Base-by-base conservation (phyloP, 2,888 invertebrate species). In the Chydorus sphaericus region DNA sequence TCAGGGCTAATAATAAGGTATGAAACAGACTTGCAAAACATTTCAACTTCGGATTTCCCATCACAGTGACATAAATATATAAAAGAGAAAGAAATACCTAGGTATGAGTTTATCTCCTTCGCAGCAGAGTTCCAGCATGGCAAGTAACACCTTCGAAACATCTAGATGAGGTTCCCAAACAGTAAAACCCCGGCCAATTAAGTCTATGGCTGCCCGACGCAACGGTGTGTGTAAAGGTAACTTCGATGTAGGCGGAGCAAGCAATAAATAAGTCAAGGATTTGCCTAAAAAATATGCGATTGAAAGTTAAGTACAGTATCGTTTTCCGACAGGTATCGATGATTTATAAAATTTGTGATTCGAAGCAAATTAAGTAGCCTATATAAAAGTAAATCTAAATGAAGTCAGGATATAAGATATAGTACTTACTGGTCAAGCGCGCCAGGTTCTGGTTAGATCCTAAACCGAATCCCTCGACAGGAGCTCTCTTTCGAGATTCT, bases 131-230 rank as follows among this genome's bases (percentile, higher is more conserved):
- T 92, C 92, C 59, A 98, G 73, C n/a, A 98, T 75, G 55, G 94
- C 83, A 52, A 85, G 72, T 49, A 89, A 71, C 44, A 92, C 86
- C 71, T 89, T 88, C 52, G 89, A 87, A 37, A 91, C 89, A 70
- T 93, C 92, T 60, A 93, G 71, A 69, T 97, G 96, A 0, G 97
- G 97, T 68, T 98, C 97, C 98, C 98, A 98, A 0, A 98, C 94
- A 0, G 92, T 90, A 71, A 97, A 98, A 4, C 96, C 96, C 48
- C 97, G 79, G 0, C 98, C 98, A 60, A 98, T 81, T 60, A 98
- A 78, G 76, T 98, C 98, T 48, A 98, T 92, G 1, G 97, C 96
- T 11, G 98, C 97, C 59, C 97, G 75, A 3, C 94, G 77, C 49
- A 94, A 73, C n/a, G 96, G 86, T 18, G 93, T 93, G 72, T 92